Percentiles rank a stretch among this genome's conserved stretches.
Conservation (phyloP, 2,797 vertebrate genomes). For the Neostethus bicornis region DNA sequence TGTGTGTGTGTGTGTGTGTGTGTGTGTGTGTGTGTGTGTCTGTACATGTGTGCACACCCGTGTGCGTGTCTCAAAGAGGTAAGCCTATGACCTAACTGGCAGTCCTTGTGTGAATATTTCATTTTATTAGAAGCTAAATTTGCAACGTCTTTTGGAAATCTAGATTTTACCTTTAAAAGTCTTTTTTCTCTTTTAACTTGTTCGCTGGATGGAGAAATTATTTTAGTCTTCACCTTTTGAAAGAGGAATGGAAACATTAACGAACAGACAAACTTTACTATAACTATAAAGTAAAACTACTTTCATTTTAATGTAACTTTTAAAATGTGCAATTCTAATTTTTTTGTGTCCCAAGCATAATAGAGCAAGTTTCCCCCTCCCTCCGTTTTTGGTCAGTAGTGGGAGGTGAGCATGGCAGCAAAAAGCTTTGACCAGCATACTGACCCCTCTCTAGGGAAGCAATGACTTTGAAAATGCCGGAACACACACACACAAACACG, state of each 20-base stretch:
- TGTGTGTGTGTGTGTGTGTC: slow-evolving; percentile 27
- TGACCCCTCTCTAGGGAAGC: slow-evolving; percentile 79
- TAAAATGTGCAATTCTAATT: slow-evolving; percentile 25
- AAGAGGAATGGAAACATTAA: background rate
- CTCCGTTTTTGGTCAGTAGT: slow-evolving; percentile 54
- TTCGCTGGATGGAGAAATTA: background rate
- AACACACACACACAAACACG: slow-evolving; percentile 43
- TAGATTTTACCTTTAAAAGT: background rate
- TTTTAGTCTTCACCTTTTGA: background rate
- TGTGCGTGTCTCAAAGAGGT: slow-evolving; percentile 40
- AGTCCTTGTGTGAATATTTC: slow-evolving; percentile 51
- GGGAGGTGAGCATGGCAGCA: slow-evolving; percentile 68
- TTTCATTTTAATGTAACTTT: no score
- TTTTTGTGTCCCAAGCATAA: slow-evolving; percentile 26
- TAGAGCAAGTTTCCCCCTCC: slow-evolving; percentile 17
- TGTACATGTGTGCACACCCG: slow-evolving; percentile 14
- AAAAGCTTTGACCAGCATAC: slow-evolving; percentile 78
- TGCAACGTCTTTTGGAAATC: background rate
- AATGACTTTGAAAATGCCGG: slow-evolving; percentile 79
- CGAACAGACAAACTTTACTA: background rate
- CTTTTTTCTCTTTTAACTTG: background rate
- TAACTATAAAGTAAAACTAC: background rate
- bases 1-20: slow-evolving; percentile 18
- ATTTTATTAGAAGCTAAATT: slow-evolving; percentile 16
- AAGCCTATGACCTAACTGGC: slow-evolving; percentile 60